Base-by-base conservation (phyloP, 2,888 invertebrate genomes). In the Caenorhabditis parvicauda region DNA sequence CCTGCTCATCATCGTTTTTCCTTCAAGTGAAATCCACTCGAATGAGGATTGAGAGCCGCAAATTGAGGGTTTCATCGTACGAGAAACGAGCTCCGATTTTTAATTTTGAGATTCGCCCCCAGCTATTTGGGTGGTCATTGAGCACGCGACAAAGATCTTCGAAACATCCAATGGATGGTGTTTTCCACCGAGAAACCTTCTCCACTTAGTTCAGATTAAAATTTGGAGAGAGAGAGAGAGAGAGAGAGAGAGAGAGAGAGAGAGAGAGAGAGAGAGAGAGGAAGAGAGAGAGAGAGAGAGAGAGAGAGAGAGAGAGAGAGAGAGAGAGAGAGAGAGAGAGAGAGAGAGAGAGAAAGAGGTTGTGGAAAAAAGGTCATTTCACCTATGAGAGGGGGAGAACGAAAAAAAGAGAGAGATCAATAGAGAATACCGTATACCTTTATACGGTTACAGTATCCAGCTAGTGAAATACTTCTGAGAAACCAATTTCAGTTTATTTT, bases 391-490 rank as follows among this genome's bases (percentile, higher is more conserved):
- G 22, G 22, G 19, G 37, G 12, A 25, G 12, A 47, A 14, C 12
- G 35, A 47, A 45, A 9, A 19, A 17, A 25, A 45, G n/a, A n/a
- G n/a, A n/a, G n/a, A n/a, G 24, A 9, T 24, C 14, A 17, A 9
- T 7, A 6, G n/a, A 9, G n/a, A 45, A 45, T 17, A 21, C 22
- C 22, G 17, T 12, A 9, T 45, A 21, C 27, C 12, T 27, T 14
- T 59, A 53, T 59, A 55, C 45, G 35, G 42, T 46, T 35, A 17
- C 46, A 27, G 42, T 24, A n/a, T 35, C 45, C 46, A 4, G 51
- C 51, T 57, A 51, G 56, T 47, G 52, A 35, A 14, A 48, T 52
- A 49, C n/a, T n/a, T n/a, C n/a, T n/a, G n/a, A n/a, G n/a, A n/a
- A n/a, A n/a, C n/a, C n/a, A n/a, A n/a, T n/a, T n/a, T n/a, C n/a